Evolutionary conservation across 2,113 vertebrate species (phyloP), one percentile per base, ranked within the genome.

Genomic region (Raja brachyura): DNA sequence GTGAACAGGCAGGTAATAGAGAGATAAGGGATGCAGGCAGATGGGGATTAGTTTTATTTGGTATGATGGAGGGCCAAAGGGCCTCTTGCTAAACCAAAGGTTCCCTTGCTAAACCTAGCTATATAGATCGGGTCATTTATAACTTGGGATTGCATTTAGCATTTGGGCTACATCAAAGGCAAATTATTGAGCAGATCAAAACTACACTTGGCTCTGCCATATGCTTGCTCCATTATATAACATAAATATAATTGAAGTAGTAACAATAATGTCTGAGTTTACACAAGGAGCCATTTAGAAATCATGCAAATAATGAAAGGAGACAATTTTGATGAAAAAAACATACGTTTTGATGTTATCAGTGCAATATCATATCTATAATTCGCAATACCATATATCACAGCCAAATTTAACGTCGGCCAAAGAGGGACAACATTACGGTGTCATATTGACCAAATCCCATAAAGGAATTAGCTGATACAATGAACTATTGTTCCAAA

Each of bases 401-500:
- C 25, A 28, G 28, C 56, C 59, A 86, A n/a, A 59, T 61, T 39
- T 70, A 90, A 11, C 63, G 0, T 68, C 28, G 10, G 7, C 68
- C 90, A 92, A 73, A 92, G 11, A 14, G 39, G 63, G 63, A 13
- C 18, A 73, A 6, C 33, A 48, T 68, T 48, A 73, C 22, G 48
- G 63, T 68, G 61, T 48, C 33, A 73, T 0, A 48, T 22, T 92
- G 88, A 70, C 63, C 66, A 73, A 39, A 73, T 16, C 20, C 68
- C 39, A 48, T 1, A 70, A 73, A 73, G 28, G 25, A 74, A 73
- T 73, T 13, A 92, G 28, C 39, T 25, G 68, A 68, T 13, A 73
- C 66, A 48, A 28, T 73, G 33, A 39, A 18, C 88, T 54, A 74
- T 92, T 92, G 90, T 92, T 92, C 33, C 39, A 11, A 88, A 92